Evolutionary conservation across 1,140 invertebrate genomes (phyloP), one percentile per base, ranked within the genome.

Genomic region (Plodia interpunctella): DNA sequence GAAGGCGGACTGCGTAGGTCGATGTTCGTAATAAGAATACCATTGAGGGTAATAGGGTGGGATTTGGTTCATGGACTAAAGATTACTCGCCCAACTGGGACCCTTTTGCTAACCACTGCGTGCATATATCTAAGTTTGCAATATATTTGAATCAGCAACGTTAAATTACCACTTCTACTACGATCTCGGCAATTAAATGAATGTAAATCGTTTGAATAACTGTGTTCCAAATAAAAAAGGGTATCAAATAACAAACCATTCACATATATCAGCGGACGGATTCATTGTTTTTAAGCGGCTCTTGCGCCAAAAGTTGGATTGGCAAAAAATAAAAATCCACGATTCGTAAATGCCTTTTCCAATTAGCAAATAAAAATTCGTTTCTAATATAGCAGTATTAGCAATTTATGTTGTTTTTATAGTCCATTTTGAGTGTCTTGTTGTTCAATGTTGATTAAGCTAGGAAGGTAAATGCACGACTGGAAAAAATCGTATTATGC

Each of bases 41-140:
- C 62, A 60, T 65, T 65, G 61, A 67, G 61, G 64, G 65, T 69
- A 68, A 74, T 68, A 74, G 58, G 66, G 65, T 71, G 69, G 60
- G 66, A 66, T 72, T 69, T 69, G 55, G 53, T 62, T 65, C 61
- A 65, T 63, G 64, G 57, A 65, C 61, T 65, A 65, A 65, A 70
- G 65, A 71, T 71, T 71, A 71, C 65, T 44, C 59, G 62, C 53
- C 60, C 55, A 55, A 38, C 56, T 32, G 58, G 57, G 62, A 60
- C 59, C 62, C 55, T 63, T 66, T 69, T 57, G 61, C 62, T 66
- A 66, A 62, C 60, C 57, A 68, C 57, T 58, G 57, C 54, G n/a
- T 44, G 13, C 15, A 1, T 3, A 44, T 15, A 44, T 44, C 13
- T 44, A 10, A 44, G n/a, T 44, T 44, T 6, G n/a, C 38, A 44